Evolutionary conservation across 2,888 invertebrate species (phyloP), one percentile per base, ranked within the genome.

Genomic region (Nowickia ferox): DNA sequence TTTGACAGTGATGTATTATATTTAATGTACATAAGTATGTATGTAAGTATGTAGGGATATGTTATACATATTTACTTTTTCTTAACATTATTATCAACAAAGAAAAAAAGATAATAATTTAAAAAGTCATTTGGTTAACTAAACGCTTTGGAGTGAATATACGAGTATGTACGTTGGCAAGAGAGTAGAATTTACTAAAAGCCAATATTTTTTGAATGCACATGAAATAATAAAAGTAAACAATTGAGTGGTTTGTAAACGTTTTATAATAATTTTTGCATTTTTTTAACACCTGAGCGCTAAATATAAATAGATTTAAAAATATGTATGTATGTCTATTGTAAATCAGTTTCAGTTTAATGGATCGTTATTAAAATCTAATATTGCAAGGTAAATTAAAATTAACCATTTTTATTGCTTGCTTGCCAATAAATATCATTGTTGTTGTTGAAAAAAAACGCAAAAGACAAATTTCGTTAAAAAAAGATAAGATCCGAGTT

Each of bases 331-430:
- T 6, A 30, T 30, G 30, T 30, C 5, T 30, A 40, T 61, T 59
- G 22, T 61, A 76, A 76, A 84, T 84, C 65, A 61, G 66, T 76
- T n/a, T 76, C 22, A 74, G 1, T 22, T 68, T 83, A 51, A 44
- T 68, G 22, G 13, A 63, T 69, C 48, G 9, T 57, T 71, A 19
- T 13, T 19, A 30, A 38, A 63, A 44, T 79, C 51, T 42, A 69
- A 57, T 55, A 55, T 78, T 68, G 5, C 9, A 42, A 61, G 48
- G 40, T 17, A n/a, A 38, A 48, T 75, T 53, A 57, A 38, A 19
- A 71, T 65, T 22, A 10, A 55, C 5, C 9, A 42, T 19, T 5
- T 55, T 42, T 13, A 6, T 59, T 69, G 11, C 13, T 44, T 30
- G 38, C 9, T 38, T 63, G 44, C 11, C 8, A 46, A 63, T 44